Evolutionary conservation across 2,888 invertebrate species (phyloP).

Genomic region (Lymantria dispar): DNA sequence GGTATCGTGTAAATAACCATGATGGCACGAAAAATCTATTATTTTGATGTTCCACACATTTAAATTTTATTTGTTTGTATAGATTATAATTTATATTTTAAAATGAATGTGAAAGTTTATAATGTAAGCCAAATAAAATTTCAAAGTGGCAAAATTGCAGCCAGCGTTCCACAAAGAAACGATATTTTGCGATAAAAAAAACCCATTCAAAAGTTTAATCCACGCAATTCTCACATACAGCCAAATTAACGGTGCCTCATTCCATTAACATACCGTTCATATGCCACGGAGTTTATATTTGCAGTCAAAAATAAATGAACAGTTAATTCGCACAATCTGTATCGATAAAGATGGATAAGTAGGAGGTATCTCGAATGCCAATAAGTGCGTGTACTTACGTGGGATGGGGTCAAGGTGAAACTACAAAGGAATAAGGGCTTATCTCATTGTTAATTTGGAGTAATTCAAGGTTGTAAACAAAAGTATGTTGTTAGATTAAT

Average conservation of each 20-base stretch:
- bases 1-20: no score
- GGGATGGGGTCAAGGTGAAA: conserved; percentile 45
- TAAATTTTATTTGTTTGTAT: no score
- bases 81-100: not conserved
- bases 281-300: conserved; percentile 18
- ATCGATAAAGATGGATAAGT: conserved; percentile 39
- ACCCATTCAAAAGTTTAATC: not conserved
- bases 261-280: conserved; percentile 1
- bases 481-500: not conserved
- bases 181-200: not conserved
- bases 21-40: no score
- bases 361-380: conserved; percentile 50
- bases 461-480: not conserved
- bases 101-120: not conserved
- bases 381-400: conserved; percentile 29
- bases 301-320: conserved; percentile 31
- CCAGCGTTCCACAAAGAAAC: not conserved
- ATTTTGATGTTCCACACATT: no score
- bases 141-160: not conserved
- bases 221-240: not conserved
- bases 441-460: conserved; percentile 5
- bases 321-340: conserved; percentile 34
- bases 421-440: conserved; percentile 18
- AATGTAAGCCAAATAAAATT: not conserved
- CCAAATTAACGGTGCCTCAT: not conserved